phyloP scores from a whole-genome alignment of 1,140 invertebrate genomes.

The Aphis gossypii region DNA sequence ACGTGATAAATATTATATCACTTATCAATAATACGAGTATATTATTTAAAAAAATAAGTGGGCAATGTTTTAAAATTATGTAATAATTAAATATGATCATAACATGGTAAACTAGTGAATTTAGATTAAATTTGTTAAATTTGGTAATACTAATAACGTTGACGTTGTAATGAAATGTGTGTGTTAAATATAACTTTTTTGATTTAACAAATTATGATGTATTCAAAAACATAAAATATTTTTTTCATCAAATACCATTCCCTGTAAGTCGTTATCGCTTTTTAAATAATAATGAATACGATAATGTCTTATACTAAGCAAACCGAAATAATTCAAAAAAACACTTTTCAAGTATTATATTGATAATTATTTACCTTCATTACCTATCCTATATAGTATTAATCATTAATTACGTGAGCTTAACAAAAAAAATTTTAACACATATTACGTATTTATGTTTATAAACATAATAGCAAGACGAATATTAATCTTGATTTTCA shows the following conservation, averaged over 20 bases:
- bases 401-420: background rate
- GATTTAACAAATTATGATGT: too few species aligned
- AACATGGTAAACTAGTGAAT: background rate
- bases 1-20: too few species aligned
- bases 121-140: background rate
- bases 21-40: too few species aligned
- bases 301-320: background rate
- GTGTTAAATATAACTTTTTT: background rate
- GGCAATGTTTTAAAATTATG: background rate
- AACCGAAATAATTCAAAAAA: background rate
- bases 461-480: background rate
- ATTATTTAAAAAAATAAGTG: too few species aligned
- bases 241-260: background rate
- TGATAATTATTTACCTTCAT: background rate
- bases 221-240: background rate
- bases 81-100: background rate
- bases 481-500: background rate
- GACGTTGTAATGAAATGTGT: too few species aligned
- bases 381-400: too few species aligned
- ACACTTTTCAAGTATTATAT: background rate
- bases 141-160: background rate
- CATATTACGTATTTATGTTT: background rate
- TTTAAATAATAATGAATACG: background rate
- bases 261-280: background rate
- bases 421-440: background rate